A percentile compares a stretch with the other conserved stretches of the same genome.
These are phyloP conservation scores for Cryptus armator DNA, from an alignment of 2,888 invertebrate genomes.

Conservation along the genomic window DNA sequence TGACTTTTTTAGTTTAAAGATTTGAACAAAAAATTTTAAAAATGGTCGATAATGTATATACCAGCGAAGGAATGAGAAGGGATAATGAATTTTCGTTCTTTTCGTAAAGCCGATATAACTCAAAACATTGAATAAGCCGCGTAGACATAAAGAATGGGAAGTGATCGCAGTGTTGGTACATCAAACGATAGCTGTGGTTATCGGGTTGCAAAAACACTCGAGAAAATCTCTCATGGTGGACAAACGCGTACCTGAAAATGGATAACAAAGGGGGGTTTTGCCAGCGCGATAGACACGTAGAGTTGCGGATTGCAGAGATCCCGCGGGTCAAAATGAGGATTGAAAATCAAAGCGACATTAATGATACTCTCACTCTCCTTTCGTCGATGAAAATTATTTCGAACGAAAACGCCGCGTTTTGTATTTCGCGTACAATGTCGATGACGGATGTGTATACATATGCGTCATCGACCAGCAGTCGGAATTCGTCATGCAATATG, in stretches of 20 bases:
- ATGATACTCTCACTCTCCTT: constrained; percentile 69
- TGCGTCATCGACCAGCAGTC: not conserved
- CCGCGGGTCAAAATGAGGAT: constrained; percentile 51
- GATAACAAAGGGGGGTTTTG: constrained; percentile 40
- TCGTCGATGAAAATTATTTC: constrained; percentile 76
- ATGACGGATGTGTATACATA: not conserved
- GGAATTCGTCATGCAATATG: not conserved
- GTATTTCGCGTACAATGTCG: constrained; percentile 68
- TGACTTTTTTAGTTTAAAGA: not conserved
- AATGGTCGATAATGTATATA: not conserved
- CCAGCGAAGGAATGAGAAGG: not conserved
- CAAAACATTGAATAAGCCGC: constrained; percentile 15
- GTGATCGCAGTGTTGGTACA: constrained; percentile 15
- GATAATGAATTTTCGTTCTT: not conserved
- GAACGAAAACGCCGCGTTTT: constrained; percentile 72
- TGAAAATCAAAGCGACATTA: constrained; percentile 79
- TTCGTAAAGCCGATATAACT: not conserved
- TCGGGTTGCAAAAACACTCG: constrained; percentile 22
- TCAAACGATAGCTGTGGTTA: not conserved
- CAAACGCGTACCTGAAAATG: constrained; percentile 20
- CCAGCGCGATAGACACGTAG: not conserved
- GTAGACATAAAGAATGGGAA: not conserved
- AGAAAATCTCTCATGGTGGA: constrained; percentile 5
- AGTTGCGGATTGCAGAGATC: not conserved
- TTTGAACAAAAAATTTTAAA: not conserved